Evolutionary conservation across 2,113 vertebrate genomes (phyloP), one percentile per base, ranked within the genome.

Genomic region (Herpailurus yagouaroundi): DNA sequence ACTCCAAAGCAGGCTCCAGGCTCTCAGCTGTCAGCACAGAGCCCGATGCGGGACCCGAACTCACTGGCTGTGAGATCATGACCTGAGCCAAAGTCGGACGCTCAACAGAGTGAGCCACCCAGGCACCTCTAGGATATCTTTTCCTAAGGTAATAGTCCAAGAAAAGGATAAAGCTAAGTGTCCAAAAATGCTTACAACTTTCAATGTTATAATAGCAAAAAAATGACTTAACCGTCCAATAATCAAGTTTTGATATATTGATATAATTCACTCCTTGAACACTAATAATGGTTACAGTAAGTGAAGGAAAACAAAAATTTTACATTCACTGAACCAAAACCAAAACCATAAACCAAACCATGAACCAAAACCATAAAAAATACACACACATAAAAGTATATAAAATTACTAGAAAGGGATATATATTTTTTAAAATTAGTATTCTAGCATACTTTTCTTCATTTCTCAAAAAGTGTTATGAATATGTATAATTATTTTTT

Each of bases 331-430:
- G 73, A 76, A 95, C 55, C 15, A 76, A 95, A 89, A 85, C 50
- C 14, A 92, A 38, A 38, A 38, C 36, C 36, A 38, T 38, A 38
- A 38, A 38, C 36, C 36, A 38, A 38, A 38, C 36, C 36, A 38
- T 76, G 73, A 76, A 95, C 55, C 15, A 76, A 95, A 89, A 85
- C 50, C 14, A 92, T 55, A 94, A 85, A 96, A 71, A 76, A 31
- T 45, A 83, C 36, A 60, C 21, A 71, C 8, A 79, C 13, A 83
- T 45, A 48, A 11, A 83, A 16, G 25, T 29, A 93, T 45, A 84
- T 11, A 68, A 68, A 96, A 82, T 79, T 80, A 90, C 15, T 66
- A 73, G 55, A 50, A 69, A 13, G 23, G n/a, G 3, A 57, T 31
- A 55, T 45, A 64, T 45, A n/a, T 23, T 79, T 85, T 86, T 88